These are phyloP conservation scores for Seira sanloemensis DNA, from an alignment of 2,888 invertebrate species.

Conservation along the genomic window DNA sequence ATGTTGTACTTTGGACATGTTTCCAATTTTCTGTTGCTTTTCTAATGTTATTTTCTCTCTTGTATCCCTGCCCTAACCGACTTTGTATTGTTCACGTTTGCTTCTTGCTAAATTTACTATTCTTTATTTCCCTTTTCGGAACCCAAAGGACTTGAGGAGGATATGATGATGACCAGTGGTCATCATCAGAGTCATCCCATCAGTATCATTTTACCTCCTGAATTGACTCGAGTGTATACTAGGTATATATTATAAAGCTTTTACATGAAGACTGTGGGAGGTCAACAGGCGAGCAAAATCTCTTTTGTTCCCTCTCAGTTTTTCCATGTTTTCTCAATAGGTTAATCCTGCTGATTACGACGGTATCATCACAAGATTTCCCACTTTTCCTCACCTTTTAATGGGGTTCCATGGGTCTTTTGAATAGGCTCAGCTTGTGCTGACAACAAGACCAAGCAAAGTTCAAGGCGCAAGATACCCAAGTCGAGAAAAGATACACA, in stretches of 20 bases:
- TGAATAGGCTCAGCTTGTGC: constrained; percentile 48
- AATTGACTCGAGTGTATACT: constrained; percentile 32
- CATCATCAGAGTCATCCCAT: too few relatives aligned
- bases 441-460: constrained; percentile 36
- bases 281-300: constrained; percentile 58
- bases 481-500: constrained; percentile 40
- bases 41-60: too few relatives aligned
- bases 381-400: constrained; percentile 62
- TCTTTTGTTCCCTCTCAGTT: constrained; percentile 46
- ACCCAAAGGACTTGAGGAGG: not conserved
- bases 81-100: too few relatives aligned
- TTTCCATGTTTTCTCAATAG: constrained; percentile 37
- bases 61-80: too few relatives aligned
- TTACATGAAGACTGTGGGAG: constrained; percentile 58
- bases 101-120: too few relatives aligned
- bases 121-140: constrained; percentile 18
- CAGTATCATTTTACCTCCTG: constrained; percentile 50
- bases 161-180: constrained; percentile 59
- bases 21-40: too few relatives aligned
- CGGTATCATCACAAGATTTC: constrained; percentile 62
- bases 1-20: too few relatives aligned
- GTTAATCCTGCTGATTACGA: constrained; percentile 57
- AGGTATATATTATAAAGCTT: too few relatives aligned
- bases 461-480: constrained; percentile 58
- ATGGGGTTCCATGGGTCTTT: constrained; percentile 55